These are phyloP conservation scores for Sipha flava DNA, from an alignment of 1,140 invertebrate genomes.

Conservation along the genomic window DNA sequence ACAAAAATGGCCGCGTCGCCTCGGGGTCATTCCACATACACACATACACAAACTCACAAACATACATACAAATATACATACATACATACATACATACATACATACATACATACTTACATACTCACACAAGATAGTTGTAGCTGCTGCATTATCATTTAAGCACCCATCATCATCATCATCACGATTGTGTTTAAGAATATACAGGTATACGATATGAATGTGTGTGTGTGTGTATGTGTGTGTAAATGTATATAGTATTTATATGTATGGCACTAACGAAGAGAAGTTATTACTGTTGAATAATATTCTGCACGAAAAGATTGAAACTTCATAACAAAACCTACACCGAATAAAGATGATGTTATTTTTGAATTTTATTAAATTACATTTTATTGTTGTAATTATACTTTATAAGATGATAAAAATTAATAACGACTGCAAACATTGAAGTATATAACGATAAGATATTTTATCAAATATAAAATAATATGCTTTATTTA, in stretches of 20 bases:
- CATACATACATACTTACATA: background rate
- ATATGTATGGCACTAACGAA: background rate
- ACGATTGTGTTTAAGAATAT: conserved; percentile 12
- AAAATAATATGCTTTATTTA: background rate
- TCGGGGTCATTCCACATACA: conserved; percentile 21
- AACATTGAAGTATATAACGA: background rate
- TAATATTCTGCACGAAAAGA: background rate
- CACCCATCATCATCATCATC: conserved; percentile 12
- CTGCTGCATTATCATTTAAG: conserved; percentile 25
- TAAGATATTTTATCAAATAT: background rate
- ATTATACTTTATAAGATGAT: background rate
- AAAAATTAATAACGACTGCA: background rate
- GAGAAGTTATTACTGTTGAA: background rate
- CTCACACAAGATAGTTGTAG: background rate
- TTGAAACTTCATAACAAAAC: background rate
- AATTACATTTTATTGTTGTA: background rate
- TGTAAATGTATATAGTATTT: background rate
- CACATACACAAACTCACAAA: background rate
- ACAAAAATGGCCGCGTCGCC: conserved; percentile 24
- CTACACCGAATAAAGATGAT: background rate
- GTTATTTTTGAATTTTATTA: background rate
- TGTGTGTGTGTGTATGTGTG: too few species aligned
- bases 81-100: background rate
- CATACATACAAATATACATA: background rate
- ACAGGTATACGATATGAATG: too few species aligned